Evolutionary conservation across 2,113 vertebrate genomes (phyloP), one percentile per base, ranked within the genome.

Genomic region (Vombatus ursinus): DNA sequence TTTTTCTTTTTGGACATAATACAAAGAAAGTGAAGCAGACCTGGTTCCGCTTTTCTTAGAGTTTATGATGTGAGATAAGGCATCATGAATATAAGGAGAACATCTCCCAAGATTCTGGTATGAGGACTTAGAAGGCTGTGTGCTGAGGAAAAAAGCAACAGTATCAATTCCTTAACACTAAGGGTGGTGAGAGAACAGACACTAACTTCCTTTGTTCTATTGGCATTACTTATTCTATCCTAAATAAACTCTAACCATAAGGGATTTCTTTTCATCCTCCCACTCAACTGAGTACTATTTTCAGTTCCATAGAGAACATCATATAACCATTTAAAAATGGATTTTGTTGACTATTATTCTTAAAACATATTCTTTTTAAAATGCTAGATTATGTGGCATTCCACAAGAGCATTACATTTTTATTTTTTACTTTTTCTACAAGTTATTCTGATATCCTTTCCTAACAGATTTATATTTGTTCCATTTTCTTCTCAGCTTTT

Each of bases 401-500:
- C 54, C 10, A 61, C 77, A 94, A 14, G 91, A 93, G 92, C n/a
- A 68, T 3, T 89, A 2, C 16, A 50, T 97, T 94, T 94, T 89
- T 28, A 68, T 53, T 95, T 93, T 50, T 14, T 90, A 23, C 3
- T 52, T 92, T 96, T 97, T 92, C 12, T 9, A 4, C 57, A 61
- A 61, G 19, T 94, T 91, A 48, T 44, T 47, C 44, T 77, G 51
- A 94, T 95, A 77, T 54, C 84, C 28, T 96, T 47, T 84, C 31
- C 91, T 94, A 96, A 49, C 22, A 52, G 89, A 50, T 96, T 25
- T 93, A 61, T 94, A 96, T 96, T 97, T 50, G 84, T 0, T 94
- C 0, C 97, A 89, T 98, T 96, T 68, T 96, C 92, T 98, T 98
- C 92, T 97, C 98, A 99, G 99, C 98, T 99, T 92, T 99, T 98